Evolutionary conservation across 2,113 vertebrate species (phyloP).

Genomic region (Paradisaea rubra): DNA sequence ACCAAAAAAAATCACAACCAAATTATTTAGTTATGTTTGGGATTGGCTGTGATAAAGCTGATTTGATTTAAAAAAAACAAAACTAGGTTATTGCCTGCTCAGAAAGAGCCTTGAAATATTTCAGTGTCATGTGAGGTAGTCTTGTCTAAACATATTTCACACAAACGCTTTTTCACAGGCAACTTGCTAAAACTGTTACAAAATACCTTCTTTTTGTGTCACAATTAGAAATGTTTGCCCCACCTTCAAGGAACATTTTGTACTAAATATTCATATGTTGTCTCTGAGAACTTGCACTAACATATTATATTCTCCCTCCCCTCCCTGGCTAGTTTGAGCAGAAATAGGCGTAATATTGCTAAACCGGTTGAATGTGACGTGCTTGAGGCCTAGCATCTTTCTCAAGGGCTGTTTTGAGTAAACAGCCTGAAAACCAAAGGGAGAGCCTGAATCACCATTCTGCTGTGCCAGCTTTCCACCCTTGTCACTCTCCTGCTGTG

Average conservation of each 20-base stretch:
- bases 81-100: slow-evolving; percentile 31
- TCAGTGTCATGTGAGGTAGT: slow-evolving; percentile 35
- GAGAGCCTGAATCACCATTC: slow-evolving; percentile 25
- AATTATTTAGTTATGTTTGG: not conserved
- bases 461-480: slow-evolving; percentile 28
- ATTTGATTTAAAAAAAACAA: not conserved
- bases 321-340: slow-evolving; percentile 13
- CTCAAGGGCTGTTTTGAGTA: slow-evolving; percentile 38
- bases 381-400: slow-evolving; percentile 43
- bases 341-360: slow-evolving; percentile 17
- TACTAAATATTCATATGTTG: slow-evolving; percentile 39
- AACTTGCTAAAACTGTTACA: slow-evolving; percentile 63
- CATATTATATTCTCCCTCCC: not conserved
- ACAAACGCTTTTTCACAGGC: slow-evolving; percentile 67
- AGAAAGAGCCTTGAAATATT: slow-evolving; percentile 50
- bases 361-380: slow-evolving; percentile 44
- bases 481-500: not conserved
- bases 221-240: slow-evolving; percentile 66
- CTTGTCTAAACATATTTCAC: slow-evolving; percentile 61
- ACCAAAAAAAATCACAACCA: not conserved
- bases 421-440: slow-evolving; percentile 42
- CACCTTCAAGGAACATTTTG: slow-evolving; percentile 71
- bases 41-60: not conserved
- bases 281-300: slow-evolving; percentile 37
- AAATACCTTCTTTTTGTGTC: slow-evolving; percentile 65